Evolutionary conservation across 2,888 invertebrate genomes (phyloP).

Genomic region (Phrixothrix hirtus): DNA sequence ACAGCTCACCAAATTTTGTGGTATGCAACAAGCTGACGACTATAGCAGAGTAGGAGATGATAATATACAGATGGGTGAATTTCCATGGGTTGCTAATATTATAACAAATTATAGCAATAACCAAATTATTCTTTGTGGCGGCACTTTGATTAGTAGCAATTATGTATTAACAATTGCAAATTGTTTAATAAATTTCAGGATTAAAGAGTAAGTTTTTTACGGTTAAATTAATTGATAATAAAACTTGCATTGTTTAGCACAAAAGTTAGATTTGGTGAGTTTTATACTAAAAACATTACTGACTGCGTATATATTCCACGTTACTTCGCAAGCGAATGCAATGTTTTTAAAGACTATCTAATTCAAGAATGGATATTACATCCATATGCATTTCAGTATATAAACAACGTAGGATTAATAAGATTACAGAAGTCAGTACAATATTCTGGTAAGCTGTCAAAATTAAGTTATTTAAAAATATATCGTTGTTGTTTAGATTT

Average conservation of each 20-base stretch:
- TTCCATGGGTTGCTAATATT: background rate
- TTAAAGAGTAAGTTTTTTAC: background rate
- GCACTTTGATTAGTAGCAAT: background rate
- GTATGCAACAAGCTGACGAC: background rate
- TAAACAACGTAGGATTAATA: conserved; percentile 2
- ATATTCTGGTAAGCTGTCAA: background rate
- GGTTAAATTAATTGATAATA: background rate
- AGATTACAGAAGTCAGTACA: background rate
- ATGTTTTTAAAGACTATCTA: background rate
- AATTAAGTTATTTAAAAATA: background rate
- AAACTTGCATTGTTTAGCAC: no score
- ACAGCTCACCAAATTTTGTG: background rate
- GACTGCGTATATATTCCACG: background rate
- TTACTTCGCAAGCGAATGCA: background rate
- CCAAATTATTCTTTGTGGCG: background rate
- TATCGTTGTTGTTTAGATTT: no score
- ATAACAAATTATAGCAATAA: background rate
- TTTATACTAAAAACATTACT: background rate
- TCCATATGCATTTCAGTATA: background rate
- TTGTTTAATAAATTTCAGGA: background rate
- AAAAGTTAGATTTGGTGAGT: background rate
- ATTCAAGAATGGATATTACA: background rate
- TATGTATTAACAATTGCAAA: background rate
- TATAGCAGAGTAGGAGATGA: background rate
- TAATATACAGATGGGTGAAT: background rate